These are phyloP conservation scores for Hiodon tergisus DNA, from an alignment of 2,113 vertebrate genomes.

Conservation along the genomic window DNA sequence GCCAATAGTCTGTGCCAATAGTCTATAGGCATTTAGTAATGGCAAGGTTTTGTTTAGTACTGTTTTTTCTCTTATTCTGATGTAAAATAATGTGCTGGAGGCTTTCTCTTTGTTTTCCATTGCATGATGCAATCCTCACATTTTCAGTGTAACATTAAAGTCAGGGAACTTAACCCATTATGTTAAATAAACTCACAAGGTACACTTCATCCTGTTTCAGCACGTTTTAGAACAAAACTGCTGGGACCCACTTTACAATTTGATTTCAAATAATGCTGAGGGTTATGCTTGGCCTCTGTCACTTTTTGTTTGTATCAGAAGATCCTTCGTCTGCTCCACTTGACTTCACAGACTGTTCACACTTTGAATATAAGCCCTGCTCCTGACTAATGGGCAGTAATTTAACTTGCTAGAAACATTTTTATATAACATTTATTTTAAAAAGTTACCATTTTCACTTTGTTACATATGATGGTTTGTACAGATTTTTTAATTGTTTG, in stretches of 20 bases:
- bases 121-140: slow-evolving; percentile 32
- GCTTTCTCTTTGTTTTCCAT: slow-evolving; percentile 23
- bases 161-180: background rate
- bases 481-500: no score
- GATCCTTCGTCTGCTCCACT: background rate
- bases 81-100: slow-evolving; percentile 9
- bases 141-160: slow-evolving; percentile 22
- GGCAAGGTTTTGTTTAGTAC: slow-evolving; percentile 22
- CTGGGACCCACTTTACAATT: background rate
- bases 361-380: no score
- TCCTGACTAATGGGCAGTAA: no score
- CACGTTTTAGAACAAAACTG: background rate
- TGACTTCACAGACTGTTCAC: background rate
- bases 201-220: background rate
- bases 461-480: no score
- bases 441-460: no score
- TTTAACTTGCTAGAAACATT: no score
- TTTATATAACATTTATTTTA: no score
- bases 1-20: background rate
- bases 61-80: slow-evolving; percentile 15
- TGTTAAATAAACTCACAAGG: background rate
- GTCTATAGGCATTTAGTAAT: slow-evolving; percentile 30
- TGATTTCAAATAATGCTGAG: no score
- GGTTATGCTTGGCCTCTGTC: no score
- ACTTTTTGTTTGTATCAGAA: no score